A percentile compares a stretch with the other conserved stretches of the same genome.
phyloP scores from a whole-genome alignment of 2,113 vertebrate genomes.

The Hydrolagus affinis region DNA sequence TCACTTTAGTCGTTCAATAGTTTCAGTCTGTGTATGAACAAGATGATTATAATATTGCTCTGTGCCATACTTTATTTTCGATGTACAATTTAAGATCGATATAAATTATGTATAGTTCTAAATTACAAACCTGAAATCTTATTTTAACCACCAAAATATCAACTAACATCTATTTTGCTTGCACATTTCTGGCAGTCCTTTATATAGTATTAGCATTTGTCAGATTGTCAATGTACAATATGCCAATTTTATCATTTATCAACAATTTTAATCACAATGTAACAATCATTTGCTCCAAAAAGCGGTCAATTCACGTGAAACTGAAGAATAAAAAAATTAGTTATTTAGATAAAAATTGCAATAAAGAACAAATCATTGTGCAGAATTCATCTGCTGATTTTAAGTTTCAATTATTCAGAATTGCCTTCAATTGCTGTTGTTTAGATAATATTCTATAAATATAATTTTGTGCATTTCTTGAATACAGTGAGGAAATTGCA shows the following conservation, averaged over 20 bases:
- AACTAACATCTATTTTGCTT: not conserved
- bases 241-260: not conserved
- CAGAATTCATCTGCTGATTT: not conserved
- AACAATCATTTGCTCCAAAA: not conserved
- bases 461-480: not conserved
- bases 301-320: not conserved
- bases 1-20: not conserved
- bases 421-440: not conserved
- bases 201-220: not conserved
- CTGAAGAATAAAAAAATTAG: not conserved
- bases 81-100: not conserved
- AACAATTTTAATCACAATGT: not conserved
- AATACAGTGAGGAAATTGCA: not conserved
- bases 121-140: too few relatives aligned
- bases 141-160: not conserved
- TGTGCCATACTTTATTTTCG: not conserved
- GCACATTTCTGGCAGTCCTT: not conserved
- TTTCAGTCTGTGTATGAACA: not conserved
- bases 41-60: not conserved
- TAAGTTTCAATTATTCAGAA: not conserved
- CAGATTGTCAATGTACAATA: not conserved
- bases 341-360: not conserved
- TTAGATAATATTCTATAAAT: not conserved
- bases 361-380: not conserved
- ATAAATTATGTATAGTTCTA: too few relatives aligned